phyloP scores from a whole-genome alignment of 1,140 invertebrate genomes.

The Apocrypta bakeri region DNA sequence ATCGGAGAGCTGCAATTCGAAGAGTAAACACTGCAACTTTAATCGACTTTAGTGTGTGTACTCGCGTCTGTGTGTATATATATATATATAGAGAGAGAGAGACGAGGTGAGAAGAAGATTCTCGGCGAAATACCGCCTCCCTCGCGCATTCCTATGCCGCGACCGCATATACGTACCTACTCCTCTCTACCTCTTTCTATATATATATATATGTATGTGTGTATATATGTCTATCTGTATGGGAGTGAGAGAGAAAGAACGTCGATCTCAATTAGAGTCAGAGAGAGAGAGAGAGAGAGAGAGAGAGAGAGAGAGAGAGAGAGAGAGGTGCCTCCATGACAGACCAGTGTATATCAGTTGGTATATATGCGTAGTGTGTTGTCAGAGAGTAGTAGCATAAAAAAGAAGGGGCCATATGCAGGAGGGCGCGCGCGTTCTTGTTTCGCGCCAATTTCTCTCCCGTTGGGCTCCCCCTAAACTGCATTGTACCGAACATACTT shows the following conservation, averaged over 20 bases:
- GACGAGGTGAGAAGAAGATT: background rate
- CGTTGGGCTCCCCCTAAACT: slow-evolving; percentile 16
- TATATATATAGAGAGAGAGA: too few relatives aligned
- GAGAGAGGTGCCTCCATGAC: background rate
- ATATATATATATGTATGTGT: too few relatives aligned
- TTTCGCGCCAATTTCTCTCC: slow-evolving; percentile 44
- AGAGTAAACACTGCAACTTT: too few relatives aligned
- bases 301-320: background rate
- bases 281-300: too few relatives aligned
- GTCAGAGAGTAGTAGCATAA: background rate
- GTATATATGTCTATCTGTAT: background rate
- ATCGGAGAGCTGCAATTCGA: too few relatives aligned
- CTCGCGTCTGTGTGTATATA: background rate
- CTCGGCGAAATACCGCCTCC: slow-evolving; percentile 5
- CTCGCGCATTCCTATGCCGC: slow-evolving; percentile 14
- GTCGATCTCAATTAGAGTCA: slow-evolving; percentile 13
- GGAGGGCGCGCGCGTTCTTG: slow-evolving; percentile 32
- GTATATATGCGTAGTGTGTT: background rate
- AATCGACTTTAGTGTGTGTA: too few relatives aligned
- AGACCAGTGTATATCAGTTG: background rate
- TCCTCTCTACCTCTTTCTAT: too few relatives aligned
- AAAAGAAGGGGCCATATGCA: background rate
- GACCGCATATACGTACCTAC: background rate
- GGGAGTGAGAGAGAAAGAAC: background rate
- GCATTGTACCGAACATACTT: too few relatives aligned